A percentile compares a stretch with the other conserved stretches of the same genome.
Evolutionary conservation across 2,113 vertebrate genomes (phyloP).

Genomic region (Butorides virescens): DNA sequence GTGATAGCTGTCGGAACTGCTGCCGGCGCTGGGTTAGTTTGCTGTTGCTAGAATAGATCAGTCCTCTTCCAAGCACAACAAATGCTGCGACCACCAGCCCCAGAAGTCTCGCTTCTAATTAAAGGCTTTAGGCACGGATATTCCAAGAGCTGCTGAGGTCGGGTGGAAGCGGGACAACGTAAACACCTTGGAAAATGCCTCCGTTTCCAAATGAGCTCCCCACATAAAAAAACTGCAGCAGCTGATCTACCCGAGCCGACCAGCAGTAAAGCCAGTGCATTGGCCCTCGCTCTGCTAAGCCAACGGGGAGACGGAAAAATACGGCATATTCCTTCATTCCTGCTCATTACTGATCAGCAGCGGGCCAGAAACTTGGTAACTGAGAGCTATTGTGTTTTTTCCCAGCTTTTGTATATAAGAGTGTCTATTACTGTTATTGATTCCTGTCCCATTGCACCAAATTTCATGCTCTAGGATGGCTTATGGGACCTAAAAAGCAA

Average conservation of each 20-base stretch:
- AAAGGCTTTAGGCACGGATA: constrained; percentile 4
- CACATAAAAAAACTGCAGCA: background rate
- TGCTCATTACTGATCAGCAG: background rate
- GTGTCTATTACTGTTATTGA: background rate
- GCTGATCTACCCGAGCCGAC: background rate
- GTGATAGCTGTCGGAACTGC: background rate
- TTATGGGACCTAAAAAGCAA: background rate
- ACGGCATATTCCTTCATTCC: background rate
- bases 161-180: constrained; percentile 39
- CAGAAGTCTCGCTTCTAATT: constrained; percentile 19
- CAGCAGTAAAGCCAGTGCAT: background rate
- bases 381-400: background rate
- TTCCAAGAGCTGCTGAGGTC: constrained; percentile 24
- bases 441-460: background rate
- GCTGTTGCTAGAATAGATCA: background rate
- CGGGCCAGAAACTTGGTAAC: background rate
- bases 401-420: background rate
- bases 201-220: background rate
- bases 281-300: background rate
- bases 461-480: background rate
- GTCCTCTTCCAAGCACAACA: constrained; percentile 33
- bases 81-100: constrained; percentile 9
- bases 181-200: constrained; percentile 22
- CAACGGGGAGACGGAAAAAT: background rate
- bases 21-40: background rate